These are phyloP conservation scores for Cyclina sinensis DNA, from an alignment of 1,140 invertebrate species.

Conservation along the genomic window DNA sequence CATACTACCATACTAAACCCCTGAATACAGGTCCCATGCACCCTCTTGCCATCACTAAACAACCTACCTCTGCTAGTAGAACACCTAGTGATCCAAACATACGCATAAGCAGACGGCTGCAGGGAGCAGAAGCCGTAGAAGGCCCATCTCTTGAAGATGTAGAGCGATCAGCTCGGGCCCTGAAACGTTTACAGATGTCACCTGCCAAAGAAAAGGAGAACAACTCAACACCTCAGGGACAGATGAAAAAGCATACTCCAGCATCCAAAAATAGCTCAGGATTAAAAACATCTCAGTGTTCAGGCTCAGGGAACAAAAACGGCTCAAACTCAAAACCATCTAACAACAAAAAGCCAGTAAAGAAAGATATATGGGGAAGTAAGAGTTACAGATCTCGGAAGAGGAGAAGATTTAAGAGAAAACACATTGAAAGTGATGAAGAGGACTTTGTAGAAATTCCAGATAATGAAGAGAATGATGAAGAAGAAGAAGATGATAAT, in stretches of 20 bases:
- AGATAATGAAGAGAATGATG: conserved; percentile 58
- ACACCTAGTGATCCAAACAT: conserved; percentile 48
- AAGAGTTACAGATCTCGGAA: conserved; percentile 51
- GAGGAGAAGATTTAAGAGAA: conserved; percentile 31
- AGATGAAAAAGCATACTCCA: conserved; percentile 43
- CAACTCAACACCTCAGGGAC: conserved; percentile 63
- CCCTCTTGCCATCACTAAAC: conserved; percentile 59
- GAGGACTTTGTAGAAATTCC: conserved; percentile 47
- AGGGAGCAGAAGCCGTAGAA: conserved; percentile 75
- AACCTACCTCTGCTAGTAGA: conserved; percentile 38
- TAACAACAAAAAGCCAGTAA: conserved; percentile 50
- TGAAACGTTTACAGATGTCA: conserved; percentile 22
- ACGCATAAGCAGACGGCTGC: conserved; percentile 79
- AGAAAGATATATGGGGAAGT: conserved; percentile 70
- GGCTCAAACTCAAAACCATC: conserved; percentile 33
- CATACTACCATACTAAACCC: conserved; percentile 80
- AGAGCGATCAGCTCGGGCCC: conserved; percentile 57
- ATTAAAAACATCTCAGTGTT: conserved; percentile 24
- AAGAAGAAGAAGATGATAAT: conserved; percentile 62
- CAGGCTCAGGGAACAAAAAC: conserved; percentile 35
- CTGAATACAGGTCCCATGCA: conserved; percentile 39
- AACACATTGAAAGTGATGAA: conserved; percentile 36
- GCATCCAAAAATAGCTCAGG: conserved; percentile 28
- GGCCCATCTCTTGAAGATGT: conserved; percentile 71
- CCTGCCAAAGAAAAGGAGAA: conserved; percentile 49